phyloP scores from a whole-genome alignment of 2,888 invertebrate genomes.

The Deilephila porcellus region DNA sequence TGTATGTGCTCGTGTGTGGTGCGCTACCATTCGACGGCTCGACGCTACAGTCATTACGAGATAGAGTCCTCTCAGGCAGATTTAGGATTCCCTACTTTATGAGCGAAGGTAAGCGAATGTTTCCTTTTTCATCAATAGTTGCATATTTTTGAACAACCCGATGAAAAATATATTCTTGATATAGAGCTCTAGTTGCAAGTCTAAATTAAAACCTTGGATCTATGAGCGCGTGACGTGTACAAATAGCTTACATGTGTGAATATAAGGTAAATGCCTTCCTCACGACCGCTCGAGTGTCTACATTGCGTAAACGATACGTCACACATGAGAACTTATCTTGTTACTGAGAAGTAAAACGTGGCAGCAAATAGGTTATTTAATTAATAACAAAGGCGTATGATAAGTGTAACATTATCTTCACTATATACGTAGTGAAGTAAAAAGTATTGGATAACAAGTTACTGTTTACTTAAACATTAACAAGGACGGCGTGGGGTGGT shows the following conservation, averaged over 20 bases:
- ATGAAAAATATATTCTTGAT: not conserved
- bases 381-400: constrained; percentile 17
- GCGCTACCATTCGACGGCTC: constrained; percentile 98
- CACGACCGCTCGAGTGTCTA: constrained; percentile 27
- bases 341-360: constrained; percentile 20
- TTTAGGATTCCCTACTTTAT: constrained; percentile 99
- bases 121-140: constrained; percentile 4
- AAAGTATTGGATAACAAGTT: constrained; percentile 10
- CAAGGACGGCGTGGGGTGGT: constrained; percentile 40
- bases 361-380: constrained; percentile 24
- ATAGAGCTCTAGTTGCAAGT: not conserved
- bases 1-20: constrained; percentile 98
- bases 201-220: constrained; percentile 22
- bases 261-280: constrained; percentile 27
- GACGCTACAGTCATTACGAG: constrained; percentile 94
- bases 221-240: constrained; percentile 27
- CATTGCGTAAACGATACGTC: constrained; percentile 26
- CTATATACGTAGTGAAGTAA: not conserved
- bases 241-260: constrained; percentile 18
- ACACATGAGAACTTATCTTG: constrained; percentile 24
- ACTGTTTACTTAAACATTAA: constrained; percentile 41
- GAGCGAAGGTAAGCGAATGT: constrained; percentile 92
- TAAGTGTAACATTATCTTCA: constrained; percentile 15
- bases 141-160: no score
- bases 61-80: constrained; percentile 96